Evolutionary conservation across 1,140 invertebrate species (phyloP), one percentile per base, ranked within the genome.

Genomic region (Drosophila baimaii): DNA sequence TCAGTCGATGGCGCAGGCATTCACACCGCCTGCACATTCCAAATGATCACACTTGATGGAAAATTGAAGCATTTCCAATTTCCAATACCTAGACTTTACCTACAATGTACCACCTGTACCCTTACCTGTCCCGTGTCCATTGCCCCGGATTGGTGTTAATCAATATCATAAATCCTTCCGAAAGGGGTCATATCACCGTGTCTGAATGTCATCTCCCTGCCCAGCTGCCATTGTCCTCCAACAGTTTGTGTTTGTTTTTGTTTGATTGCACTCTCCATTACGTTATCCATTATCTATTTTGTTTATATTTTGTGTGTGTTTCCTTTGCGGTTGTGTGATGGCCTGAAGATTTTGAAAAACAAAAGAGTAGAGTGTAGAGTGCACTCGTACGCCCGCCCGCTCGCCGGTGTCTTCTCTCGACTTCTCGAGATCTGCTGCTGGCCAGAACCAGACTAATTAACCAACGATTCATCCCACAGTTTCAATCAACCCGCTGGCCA

Each of bases 401-500:
- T 46, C 57, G 44, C 21, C 13, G 58, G 25, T 25, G 23, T 33
- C 33, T 25, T n/a, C 10, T n/a, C 10, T 21, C 29, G 25, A 31
- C 7, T 23, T 29, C 25, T 49, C 27, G 31, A 59, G 49, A 49
- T 13, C 4, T 15, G 2, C 4, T 15, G 2, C 5, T 37, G 7
- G 9, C 17, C 5, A n/a, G 13, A 19, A 46, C 4, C 1, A 15
- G 25, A 57, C 10, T 64, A 41, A 57, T 65, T 66, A 25, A 35
- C 37, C 10, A 27, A 21, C 27, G 10, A 19, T 57, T 43, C 19
- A 46, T 73, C 55, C 55, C 37, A 75, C 84, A 89, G 84, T 25
- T 84, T 89, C 77, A 89, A 89, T 68, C 81, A 85, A 23, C 72
- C 80, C 25, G 23, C 75, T 4, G 84, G 73, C 43, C 83, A 77